Conservation (phyloP, 1,140 invertebrate genomes). For the Macrostomum lignano region DNA sequence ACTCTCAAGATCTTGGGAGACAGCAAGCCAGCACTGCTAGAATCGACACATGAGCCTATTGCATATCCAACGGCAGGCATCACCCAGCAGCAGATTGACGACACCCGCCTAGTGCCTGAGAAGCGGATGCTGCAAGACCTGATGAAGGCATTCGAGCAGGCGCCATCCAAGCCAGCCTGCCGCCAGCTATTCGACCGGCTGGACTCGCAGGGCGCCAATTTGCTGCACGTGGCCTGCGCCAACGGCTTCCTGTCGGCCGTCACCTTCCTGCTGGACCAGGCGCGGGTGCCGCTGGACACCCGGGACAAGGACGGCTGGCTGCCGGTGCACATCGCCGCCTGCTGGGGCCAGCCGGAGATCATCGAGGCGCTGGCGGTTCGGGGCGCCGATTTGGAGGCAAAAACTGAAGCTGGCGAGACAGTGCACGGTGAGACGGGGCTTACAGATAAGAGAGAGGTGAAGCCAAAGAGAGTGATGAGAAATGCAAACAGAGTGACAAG, state of each 20-base stretch:
- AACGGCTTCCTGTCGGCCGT: constrained; percentile 83
- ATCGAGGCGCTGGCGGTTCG: not conserved
- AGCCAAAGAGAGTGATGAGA: no score
- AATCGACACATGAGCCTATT: no score
- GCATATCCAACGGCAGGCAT: no score
- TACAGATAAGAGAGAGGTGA: no score
- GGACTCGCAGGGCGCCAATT: constrained; percentile 1
- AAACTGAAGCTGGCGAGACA: constrained; percentile 80
- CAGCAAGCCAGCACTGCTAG: no score
- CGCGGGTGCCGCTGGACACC: constrained; percentile 51
- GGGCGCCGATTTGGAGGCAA: constrained; percentile 78
- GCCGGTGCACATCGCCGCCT: constrained; percentile 34
- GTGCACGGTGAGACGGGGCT: constrained; percentile 1
- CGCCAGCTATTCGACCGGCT: not conserved
- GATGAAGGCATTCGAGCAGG: constrained; percentile 33
- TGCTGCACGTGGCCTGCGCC: constrained; percentile 59
- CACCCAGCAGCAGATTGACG: constrained; percentile 55
- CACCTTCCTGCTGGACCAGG: constrained; percentile 59
- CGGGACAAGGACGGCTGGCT: constrained; percentile 71
- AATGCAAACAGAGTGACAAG: no score
- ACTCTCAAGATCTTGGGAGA: no score
- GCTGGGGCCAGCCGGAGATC: constrained; percentile 52
- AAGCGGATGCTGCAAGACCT: constrained; percentile 66
- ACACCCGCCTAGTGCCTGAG: constrained; percentile 63
- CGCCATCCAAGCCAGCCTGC: not conserved